Conservation (phyloP, 2,797 vertebrate species). For the Myiotriccus ornatus region DNA sequence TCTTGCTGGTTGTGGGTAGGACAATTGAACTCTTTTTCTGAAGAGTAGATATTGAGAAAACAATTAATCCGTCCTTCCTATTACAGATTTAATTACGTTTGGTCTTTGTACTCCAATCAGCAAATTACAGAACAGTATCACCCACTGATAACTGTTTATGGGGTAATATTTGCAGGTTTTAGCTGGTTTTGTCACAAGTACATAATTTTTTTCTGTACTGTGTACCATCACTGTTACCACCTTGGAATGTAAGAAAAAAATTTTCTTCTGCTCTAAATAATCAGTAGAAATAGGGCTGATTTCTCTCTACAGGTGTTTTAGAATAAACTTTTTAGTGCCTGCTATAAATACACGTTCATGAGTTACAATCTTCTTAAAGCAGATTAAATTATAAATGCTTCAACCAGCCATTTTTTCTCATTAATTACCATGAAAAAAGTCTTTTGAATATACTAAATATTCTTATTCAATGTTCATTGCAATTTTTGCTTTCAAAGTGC, state of each 20-base stretch:
- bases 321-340: background rate
- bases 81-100: background rate
- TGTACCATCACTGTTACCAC: background rate
- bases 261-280: background rate
- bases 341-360: background rate
- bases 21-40: background rate
- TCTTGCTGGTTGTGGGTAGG: background rate
- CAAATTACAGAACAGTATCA: background rate
- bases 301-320: background rate
- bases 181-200: background rate
- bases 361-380: background rate
- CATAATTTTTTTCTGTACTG: background rate
- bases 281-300: background rate
- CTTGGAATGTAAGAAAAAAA: background rate
- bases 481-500: background rate
- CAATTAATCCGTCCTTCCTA: background rate
- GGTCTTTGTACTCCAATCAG: background rate
- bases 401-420: background rate
- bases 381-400: background rate
- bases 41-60: background rate
- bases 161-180: background rate
- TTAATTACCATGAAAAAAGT: background rate
- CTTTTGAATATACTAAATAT: background rate
- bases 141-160: background rate
- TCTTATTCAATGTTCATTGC: background rate